phyloP scores from a whole-genome alignment of 2,888 invertebrate genomes.

The Catotricha subobsoleta region DNA sequence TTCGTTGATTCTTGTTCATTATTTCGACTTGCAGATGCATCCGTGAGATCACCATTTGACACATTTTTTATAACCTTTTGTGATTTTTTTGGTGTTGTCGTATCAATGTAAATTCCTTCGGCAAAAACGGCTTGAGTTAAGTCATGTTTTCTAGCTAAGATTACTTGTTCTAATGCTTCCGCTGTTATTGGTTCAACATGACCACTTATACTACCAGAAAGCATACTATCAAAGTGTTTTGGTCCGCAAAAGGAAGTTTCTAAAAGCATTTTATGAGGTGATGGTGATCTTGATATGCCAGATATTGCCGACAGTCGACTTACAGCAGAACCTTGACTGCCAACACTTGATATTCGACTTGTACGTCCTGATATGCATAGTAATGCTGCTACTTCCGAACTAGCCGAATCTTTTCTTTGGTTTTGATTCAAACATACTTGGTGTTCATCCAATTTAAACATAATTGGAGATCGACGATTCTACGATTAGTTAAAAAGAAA shows the following conservation, averaged over 20 bases:
- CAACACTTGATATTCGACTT: slow-evolving; percentile 64
- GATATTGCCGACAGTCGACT: slow-evolving; percentile 35
- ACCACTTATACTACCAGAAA: slow-evolving; percentile 32
- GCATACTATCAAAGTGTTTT: slow-evolving; percentile 43
- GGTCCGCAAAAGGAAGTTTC: slow-evolving; percentile 84
- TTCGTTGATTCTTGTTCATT: slow-evolving; percentile 8
- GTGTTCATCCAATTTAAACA: slow-evolving; percentile 30
- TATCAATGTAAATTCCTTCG: slow-evolving; percentile 38
- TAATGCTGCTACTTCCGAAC: slow-evolving; percentile 57
- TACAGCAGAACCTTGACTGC: slow-evolving; percentile 53
- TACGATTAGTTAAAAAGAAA: not conserved
- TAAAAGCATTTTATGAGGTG: slow-evolving; percentile 77
- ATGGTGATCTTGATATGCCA: slow-evolving; percentile 52
- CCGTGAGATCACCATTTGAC: not conserved
- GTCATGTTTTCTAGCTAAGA: slow-evolving; percentile 42
- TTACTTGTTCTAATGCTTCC: slow-evolving; percentile 36
- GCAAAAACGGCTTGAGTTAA: slow-evolving; percentile 45
- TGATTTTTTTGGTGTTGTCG: slow-evolving; percentile 18
- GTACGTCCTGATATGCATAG: slow-evolving; percentile 62
- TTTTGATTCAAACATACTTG: slow-evolving; percentile 32
- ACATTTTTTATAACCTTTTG: not conserved
- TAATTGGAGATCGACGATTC: slow-evolving; percentile 28
- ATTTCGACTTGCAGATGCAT: slow-evolving; percentile 12
- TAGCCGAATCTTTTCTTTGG: slow-evolving; percentile 53
- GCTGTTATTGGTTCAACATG: slow-evolving; percentile 33